These are phyloP conservation scores for Pygocentrus nattereri DNA, from an alignment of 2,797 vertebrate species.

Conservation along the genomic window DNA sequence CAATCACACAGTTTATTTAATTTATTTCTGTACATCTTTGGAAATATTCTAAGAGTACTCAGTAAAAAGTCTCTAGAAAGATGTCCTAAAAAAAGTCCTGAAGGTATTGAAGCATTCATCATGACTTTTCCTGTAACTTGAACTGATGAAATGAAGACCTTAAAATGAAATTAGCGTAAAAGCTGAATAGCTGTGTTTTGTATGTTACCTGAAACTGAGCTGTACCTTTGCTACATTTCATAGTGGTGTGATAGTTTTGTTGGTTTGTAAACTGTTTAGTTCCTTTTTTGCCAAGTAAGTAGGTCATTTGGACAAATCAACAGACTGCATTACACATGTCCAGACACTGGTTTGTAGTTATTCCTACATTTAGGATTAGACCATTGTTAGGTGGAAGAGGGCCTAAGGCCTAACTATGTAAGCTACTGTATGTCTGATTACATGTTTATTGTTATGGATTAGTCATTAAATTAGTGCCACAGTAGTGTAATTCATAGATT, in stretches of 20 bases:
- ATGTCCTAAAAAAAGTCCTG: background rate
- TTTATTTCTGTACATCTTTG: background rate
- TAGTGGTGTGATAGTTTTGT: background rate
- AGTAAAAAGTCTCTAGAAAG: background rate
- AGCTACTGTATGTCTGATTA: too few relatives aligned
- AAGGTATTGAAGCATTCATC: background rate
- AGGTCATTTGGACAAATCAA: background rate
- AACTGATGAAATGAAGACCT: background rate
- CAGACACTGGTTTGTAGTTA: background rate
- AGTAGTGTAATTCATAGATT: background rate
- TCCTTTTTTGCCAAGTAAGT: background rate
- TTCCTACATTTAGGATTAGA: background rate
- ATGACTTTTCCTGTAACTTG: background rate
- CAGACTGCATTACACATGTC: background rate
- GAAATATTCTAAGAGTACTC: slow-evolving; percentile 9
- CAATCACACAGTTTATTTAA: background rate
- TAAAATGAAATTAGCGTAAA: background rate
- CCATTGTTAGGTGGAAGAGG: background rate
- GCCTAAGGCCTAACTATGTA: background rate
- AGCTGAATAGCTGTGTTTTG: background rate
- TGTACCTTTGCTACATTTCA: background rate
- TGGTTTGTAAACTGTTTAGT: background rate
- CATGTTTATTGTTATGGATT: background rate
- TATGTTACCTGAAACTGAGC: background rate
- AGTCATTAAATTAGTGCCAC: background rate